These are phyloP conservation scores for Caranx ignobilis DNA, from an alignment of 2,113 vertebrate species.

Conservation along the genomic window DNA sequence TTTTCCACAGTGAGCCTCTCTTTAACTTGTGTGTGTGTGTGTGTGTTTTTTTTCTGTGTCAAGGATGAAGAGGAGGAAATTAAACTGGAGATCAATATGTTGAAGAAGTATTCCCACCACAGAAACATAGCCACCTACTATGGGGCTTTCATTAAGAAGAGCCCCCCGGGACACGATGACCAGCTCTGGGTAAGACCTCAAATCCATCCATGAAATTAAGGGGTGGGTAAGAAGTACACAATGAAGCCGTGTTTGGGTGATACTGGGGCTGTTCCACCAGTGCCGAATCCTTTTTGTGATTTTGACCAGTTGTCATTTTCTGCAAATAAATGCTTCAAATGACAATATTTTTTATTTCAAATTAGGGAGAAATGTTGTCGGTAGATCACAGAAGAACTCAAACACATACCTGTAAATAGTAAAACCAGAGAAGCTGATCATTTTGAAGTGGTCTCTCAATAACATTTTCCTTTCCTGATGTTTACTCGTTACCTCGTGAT, in stretches of 20 bases:
- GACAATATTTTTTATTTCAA: too few species aligned
- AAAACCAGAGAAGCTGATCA: too few species aligned
- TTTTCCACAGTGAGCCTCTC: background rate
- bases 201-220: slow-evolving; percentile 17
- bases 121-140: slow-evolving; percentile 86
- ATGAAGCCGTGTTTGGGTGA: background rate
- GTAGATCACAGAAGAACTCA: too few species aligned
- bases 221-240: background rate
- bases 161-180: slow-evolving; percentile 82
- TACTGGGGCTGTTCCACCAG: too few species aligned
- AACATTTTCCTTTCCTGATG: too few species aligned
- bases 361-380: too few species aligned
- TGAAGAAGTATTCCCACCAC: slow-evolving; percentile 96
- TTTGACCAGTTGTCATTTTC: too few species aligned
- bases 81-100: slow-evolving; percentile 95
- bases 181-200: slow-evolving; percentile 81
- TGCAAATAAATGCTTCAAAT: too few species aligned
- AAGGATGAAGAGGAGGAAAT: slow-evolving; percentile 96
- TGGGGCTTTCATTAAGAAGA: slow-evolving; percentile 81
- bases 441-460: too few species aligned
- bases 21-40: slow-evolving; percentile 5
- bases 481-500: background rate
- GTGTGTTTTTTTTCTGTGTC: background rate
- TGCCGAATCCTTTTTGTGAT: too few species aligned
- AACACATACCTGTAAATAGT: too few species aligned